phyloP scores from a whole-genome alignment of 2,888 invertebrate genomes.

The Limenitis camilla region DNA sequence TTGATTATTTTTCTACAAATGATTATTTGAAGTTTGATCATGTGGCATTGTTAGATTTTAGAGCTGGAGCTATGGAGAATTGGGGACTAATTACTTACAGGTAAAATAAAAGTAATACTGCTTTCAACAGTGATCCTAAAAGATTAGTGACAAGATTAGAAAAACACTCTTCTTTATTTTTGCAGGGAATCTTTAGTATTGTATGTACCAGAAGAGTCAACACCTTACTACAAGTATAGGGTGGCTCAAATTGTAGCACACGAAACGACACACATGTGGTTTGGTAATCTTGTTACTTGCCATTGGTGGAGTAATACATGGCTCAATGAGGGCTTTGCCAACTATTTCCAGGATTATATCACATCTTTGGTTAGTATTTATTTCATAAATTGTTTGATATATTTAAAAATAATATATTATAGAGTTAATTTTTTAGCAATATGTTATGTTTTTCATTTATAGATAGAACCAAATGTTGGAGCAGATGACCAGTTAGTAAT shows the following conservation, averaged over 20 bases:
- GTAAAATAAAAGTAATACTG: conserved; percentile 43
- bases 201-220: conserved; percentile 59
- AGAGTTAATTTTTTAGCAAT: neutral
- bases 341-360: conserved; percentile 82
- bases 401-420: neutral
- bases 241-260: conserved; percentile 79
- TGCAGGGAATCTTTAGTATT: conserved; percentile 60
- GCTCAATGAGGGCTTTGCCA: conserved; percentile 82
- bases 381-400: neutral
- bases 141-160: neutral
- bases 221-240: conserved; percentile 66
- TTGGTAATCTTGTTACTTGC: conserved; percentile 84
- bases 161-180: conserved; percentile 7
- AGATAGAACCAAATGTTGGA: conserved; percentile 78
- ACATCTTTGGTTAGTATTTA: conserved; percentile 39
- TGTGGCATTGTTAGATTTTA: conserved; percentile 89
- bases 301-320: conserved; percentile 86
- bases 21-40: conserved; percentile 84
- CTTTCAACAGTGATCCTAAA: neutral
- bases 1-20: conserved; percentile 67
- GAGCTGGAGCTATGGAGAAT: conserved; percentile 92
- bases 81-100: conserved; percentile 91
- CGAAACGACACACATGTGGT: conserved; percentile 90
- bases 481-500: conserved; percentile 77
- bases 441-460: neutral